These are phyloP conservation scores for Amblyjoppa proteus DNA, from an alignment of 2,888 invertebrate species.

Conservation along the genomic window DNA sequence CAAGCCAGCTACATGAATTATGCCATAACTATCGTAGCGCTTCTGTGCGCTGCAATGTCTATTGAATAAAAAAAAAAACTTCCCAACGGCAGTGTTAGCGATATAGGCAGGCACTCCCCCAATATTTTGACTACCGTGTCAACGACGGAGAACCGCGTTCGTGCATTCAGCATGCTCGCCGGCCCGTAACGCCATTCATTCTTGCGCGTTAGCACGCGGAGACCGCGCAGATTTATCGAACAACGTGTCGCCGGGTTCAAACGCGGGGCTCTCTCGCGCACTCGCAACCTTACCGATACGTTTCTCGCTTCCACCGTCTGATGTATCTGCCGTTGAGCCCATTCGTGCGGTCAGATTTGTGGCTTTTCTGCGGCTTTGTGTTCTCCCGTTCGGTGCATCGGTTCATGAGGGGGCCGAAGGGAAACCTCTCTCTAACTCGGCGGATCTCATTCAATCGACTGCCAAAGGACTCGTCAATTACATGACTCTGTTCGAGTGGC, in stretches of 20 bases:
- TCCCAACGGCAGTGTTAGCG: slow-evolving; percentile 52
- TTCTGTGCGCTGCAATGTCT: slow-evolving; percentile 6
- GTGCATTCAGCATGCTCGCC: slow-evolving; percentile 82
- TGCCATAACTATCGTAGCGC: slow-evolving; percentile 37
- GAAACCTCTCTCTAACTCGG: neutral
- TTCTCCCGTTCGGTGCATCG: slow-evolving; percentile 9
- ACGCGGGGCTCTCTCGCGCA: slow-evolving; percentile 67
- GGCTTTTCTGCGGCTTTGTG: slow-evolving; percentile 81
- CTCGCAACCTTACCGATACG: neutral
- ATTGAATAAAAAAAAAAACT: slow-evolving; percentile 41
- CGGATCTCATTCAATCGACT: slow-evolving; percentile 15
- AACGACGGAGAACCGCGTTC: slow-evolving; percentile 75
- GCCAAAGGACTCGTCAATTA: slow-evolving; percentile 63
- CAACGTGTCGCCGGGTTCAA: slow-evolving; percentile 80
- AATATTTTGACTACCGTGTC: slow-evolving; percentile 85
- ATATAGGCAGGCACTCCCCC: slow-evolving; percentile 80
- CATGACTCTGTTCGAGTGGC: slow-evolving; percentile 55
- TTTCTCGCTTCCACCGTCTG: slow-evolving; percentile 17
- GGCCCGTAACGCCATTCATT: slow-evolving; percentile 84
- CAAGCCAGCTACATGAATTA: slow-evolving; percentile 39
- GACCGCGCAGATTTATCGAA: slow-evolving; percentile 81
- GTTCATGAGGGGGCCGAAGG: slow-evolving; percentile 26
- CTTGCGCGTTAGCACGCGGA: slow-evolving; percentile 66
- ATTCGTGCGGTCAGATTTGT: slow-evolving; percentile 82
- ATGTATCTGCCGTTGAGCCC: slow-evolving; percentile 57